Evolutionary conservation across 2,888 invertebrate genomes (phyloP).

Genomic region (Halictus quadricinctus): DNA sequence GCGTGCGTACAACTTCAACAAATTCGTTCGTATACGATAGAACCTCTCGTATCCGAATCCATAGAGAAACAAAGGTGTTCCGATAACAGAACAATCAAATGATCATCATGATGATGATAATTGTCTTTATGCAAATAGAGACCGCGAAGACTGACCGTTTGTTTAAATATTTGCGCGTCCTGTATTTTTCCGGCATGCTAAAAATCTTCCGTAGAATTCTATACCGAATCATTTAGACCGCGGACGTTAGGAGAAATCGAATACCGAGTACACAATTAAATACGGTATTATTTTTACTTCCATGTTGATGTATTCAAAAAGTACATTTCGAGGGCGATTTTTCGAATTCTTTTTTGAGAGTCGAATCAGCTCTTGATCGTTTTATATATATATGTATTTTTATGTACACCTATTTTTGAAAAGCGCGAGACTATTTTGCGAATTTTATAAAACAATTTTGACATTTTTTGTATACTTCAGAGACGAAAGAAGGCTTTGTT

Average conservation of each 20-base stretch:
- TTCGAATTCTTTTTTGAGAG: neutral
- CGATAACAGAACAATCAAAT: neutral
- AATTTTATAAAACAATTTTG: neutral
- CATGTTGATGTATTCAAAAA: neutral
- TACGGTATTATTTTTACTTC: neutral
- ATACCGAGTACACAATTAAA: neutral
- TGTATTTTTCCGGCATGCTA: neutral
- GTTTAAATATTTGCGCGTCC: neutral
- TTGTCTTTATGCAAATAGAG: neutral
- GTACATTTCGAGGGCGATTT: neutral
- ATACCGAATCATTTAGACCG: neutral
- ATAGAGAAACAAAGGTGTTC: neutral
- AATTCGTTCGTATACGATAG: neutral
- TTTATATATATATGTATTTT: neutral
- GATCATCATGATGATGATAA: no score
- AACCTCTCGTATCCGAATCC: neutral
- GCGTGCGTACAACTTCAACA: neutral
- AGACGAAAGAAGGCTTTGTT: neutral
- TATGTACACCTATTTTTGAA: neutral
- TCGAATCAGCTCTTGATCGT: neutral
- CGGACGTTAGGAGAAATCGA: neutral
- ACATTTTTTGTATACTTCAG: neutral
- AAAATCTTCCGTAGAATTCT: neutral
- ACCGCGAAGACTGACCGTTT: neutral
- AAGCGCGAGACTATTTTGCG: neutral